These are phyloP conservation scores for Dysmachus trigonus DNA, from an alignment of 2,888 invertebrate genomes.

Conservation along the genomic window DNA sequence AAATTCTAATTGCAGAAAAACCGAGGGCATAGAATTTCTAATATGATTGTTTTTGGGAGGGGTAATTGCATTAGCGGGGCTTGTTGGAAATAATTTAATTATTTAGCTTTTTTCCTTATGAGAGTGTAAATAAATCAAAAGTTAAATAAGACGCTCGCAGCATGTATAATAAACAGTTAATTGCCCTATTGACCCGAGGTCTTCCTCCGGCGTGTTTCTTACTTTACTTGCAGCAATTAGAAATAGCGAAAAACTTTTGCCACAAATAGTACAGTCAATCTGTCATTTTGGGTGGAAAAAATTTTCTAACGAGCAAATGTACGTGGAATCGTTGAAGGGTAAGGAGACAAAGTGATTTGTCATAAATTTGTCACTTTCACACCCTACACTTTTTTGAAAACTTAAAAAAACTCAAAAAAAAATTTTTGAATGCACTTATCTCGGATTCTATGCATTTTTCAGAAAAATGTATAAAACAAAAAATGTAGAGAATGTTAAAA, in stretches of 20 bases:
- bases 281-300: too few relatives aligned
- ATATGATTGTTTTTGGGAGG: background rate
- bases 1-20: background rate
- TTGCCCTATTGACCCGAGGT: background rate
- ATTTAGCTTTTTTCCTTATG: background rate
- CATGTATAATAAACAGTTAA: background rate
- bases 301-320: too few relatives aligned
- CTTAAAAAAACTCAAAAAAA: too few relatives aligned
- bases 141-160: background rate
- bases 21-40: background rate
- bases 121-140: background rate
- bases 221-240: background rate
- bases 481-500: too few relatives aligned
- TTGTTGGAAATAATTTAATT: background rate
- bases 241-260: background rate
- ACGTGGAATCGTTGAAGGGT: too few relatives aligned
- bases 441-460: too few relatives aligned
- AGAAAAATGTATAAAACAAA: too few relatives aligned
- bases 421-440: too few relatives aligned
- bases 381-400: too few relatives aligned
- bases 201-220: background rate
- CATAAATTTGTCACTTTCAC: too few relatives aligned
- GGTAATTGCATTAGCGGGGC: background rate
- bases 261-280: too few relatives aligned
- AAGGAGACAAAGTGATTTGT: too few relatives aligned